Conservation (phyloP, 2,113 vertebrate species). For the Syngnathus floridae region DNA sequence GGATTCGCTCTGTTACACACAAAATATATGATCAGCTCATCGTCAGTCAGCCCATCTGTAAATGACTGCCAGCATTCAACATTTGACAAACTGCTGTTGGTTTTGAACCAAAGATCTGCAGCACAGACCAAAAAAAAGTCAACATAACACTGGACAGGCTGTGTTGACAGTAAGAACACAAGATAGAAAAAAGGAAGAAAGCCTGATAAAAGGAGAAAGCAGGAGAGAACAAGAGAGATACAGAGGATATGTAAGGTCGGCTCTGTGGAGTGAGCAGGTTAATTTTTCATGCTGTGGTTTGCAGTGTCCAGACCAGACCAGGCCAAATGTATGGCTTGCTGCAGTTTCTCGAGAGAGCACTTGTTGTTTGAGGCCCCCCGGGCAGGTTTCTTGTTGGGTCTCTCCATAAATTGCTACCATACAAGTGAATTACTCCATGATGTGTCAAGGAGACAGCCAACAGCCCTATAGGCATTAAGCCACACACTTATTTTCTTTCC, state of each 20-base stretch:
- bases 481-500: conserved; percentile 40
- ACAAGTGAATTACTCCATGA: conserved; percentile 62
- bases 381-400: conserved; percentile 50
- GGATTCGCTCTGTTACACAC: no score
- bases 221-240: conserved; percentile 10
- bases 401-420: conserved; percentile 63
- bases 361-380: conserved; percentile 45
- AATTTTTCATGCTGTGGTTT: conserved; percentile 61
- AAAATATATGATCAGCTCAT: conserved; percentile 13
- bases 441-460: conserved; percentile 47
- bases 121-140: conserved; percentile 20
- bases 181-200: conserved; percentile 9
- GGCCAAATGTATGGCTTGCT: conserved; percentile 33
- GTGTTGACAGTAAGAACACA: conserved; percentile 3
- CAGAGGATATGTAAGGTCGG: conserved; percentile 26
- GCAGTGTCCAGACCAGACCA: conserved; percentile 23
- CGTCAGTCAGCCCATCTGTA: conserved; percentile 22
- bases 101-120: conserved; percentile 39
- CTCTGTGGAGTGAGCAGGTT: conserved; percentile 46
- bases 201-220: conserved; percentile 10
- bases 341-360: conserved; percentile 42
- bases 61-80: conserved; percentile 38
- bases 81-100: conserved; percentile 52
- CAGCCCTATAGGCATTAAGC: conserved; percentile 51
- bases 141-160: conserved; percentile 16